A percentile compares a stretch with the other conserved stretches of the same genome.
These are phyloP conservation scores for Epinephelus awoara DNA, from an alignment of 2,797 vertebrate genomes.

Conservation along the genomic window DNA sequence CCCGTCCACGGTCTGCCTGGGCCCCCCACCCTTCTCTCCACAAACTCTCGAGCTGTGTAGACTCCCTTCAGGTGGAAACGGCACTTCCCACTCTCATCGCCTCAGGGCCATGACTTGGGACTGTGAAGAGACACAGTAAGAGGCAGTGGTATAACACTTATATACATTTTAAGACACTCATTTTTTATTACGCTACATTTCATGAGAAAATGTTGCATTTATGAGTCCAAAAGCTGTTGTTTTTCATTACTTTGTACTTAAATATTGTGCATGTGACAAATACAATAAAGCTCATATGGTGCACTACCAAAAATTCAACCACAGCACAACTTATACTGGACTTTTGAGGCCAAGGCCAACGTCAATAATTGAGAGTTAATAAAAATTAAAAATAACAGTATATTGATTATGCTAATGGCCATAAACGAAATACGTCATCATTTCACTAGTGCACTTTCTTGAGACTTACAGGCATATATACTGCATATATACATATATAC, in stretches of 20 bases:
- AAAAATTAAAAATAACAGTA: not conserved
- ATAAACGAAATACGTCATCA: not conserved
- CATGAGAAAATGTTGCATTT: not conserved
- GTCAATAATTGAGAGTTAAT: not conserved
- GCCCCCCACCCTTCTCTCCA: slow-evolving; percentile 76
- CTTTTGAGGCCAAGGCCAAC: not conserved
- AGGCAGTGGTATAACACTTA: not conserved
- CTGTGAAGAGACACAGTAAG: slow-evolving; percentile 49
- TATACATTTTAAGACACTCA: not conserved
- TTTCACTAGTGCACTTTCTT: not conserved
- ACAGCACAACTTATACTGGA: not conserved
- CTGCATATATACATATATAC: not conserved
- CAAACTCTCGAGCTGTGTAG: slow-evolving; percentile 42
- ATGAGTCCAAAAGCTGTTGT: not conserved
- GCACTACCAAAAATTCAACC: not conserved
- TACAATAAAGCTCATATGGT: not conserved
- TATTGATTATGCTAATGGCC: not conserved
- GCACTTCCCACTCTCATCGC: slow-evolving; percentile 71
- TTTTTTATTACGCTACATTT: not conserved
- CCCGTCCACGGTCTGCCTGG: slow-evolving; percentile 81
- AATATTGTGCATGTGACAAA: not conserved
- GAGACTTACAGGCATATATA: not conserved
- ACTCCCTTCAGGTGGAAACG: slow-evolving; percentile 61
- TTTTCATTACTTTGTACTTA: not conserved
- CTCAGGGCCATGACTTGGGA: slow-evolving; percentile 69